A percentile compares a stretch with the other conserved stretches of the same genome.
phyloP scores from a whole-genome alignment of 2,113 vertebrate species.

The Cromileptes altivelis region DNA sequence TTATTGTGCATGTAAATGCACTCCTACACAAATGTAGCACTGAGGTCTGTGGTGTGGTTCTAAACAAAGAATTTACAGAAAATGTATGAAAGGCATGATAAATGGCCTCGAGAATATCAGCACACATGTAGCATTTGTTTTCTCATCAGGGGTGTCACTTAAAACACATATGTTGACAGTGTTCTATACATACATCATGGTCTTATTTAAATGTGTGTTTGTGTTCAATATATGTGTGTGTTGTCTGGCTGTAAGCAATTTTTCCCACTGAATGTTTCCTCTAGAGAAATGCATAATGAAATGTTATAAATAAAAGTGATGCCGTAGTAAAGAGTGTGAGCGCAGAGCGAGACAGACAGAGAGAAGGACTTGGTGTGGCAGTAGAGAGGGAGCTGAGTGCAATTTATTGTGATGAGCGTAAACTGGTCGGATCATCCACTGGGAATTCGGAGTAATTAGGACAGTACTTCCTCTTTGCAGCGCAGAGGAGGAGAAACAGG shows the following conservation, averaged over 20 bases:
- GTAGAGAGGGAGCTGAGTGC: slow-evolving; percentile 25
- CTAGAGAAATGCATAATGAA: slow-evolving; percentile 18
- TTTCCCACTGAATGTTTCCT: background rate
- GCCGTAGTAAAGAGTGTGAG: slow-evolving; percentile 17
- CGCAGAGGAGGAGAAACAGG: slow-evolving; percentile 25
- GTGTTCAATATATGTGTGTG: background rate
- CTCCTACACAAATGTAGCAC: background rate
- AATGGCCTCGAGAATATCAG: background rate
- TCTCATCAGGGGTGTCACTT: background rate
- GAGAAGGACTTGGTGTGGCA: slow-evolving; percentile 21
- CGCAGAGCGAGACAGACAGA: background rate
- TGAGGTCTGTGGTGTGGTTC: background rate
- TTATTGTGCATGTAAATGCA: background rate
- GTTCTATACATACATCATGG: background rate
- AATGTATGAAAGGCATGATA: background rate
- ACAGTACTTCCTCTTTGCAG: slow-evolving; percentile 24
- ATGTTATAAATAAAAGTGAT: background rate
- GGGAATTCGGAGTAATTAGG: slow-evolving; percentile 48
- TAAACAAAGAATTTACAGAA: background rate
- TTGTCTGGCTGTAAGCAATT: slow-evolving; percentile 6
- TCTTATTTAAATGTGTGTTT: background rate
- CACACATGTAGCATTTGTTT: background rate
- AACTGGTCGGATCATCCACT: slow-evolving; percentile 49
- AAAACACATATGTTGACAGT: background rate
- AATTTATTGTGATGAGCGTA: slow-evolving; percentile 57